Evolutionary conservation across 2,888 invertebrate genomes (phyloP).

Genomic region (Athalia circularis): DNA sequence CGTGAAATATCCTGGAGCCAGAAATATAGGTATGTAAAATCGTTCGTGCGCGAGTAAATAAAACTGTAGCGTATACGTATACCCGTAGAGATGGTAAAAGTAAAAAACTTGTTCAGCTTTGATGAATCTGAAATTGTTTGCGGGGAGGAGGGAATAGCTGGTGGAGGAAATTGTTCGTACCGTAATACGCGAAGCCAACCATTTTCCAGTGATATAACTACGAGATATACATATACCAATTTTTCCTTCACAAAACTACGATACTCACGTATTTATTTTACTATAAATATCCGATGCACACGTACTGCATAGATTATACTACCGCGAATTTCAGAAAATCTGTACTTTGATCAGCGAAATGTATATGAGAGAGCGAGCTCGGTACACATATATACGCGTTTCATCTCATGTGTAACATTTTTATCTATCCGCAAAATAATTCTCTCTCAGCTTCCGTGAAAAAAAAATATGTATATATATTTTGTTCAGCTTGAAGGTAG

Average conservation of each 20-base stretch:
- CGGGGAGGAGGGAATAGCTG: not conserved
- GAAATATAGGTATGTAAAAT: constrained; percentile 2
- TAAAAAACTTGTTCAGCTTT: constrained; percentile 22
- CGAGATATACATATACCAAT: not conserved
- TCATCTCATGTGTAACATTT: constrained; percentile 1
- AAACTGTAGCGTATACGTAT: not conserved
- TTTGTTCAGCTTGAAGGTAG: not conserved
- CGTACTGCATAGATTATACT: not conserved
- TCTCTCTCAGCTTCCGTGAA: not conserved
- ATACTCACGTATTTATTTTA: too few species aligned
- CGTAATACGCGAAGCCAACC: not conserved
- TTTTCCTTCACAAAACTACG: not conserved
- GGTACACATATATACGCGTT: not conserved
- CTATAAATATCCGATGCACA: too few species aligned
- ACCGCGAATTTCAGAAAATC: not conserved
- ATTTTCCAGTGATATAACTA: constrained; percentile 1
- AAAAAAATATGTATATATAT: too few species aligned
- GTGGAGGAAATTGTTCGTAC: not conserved
- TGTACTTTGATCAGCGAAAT: not conserved
- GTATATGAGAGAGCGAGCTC: not conserved
- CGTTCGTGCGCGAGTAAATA: too few species aligned
- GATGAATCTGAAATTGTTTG: constrained; percentile 22
- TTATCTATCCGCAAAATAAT: not conserved
- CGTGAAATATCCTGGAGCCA: constrained; percentile 11
- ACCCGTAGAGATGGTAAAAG: not conserved